These are phyloP conservation scores for Lapara coniferarum DNA, from an alignment of 2,888 invertebrate genomes.

Conservation along the genomic window DNA sequence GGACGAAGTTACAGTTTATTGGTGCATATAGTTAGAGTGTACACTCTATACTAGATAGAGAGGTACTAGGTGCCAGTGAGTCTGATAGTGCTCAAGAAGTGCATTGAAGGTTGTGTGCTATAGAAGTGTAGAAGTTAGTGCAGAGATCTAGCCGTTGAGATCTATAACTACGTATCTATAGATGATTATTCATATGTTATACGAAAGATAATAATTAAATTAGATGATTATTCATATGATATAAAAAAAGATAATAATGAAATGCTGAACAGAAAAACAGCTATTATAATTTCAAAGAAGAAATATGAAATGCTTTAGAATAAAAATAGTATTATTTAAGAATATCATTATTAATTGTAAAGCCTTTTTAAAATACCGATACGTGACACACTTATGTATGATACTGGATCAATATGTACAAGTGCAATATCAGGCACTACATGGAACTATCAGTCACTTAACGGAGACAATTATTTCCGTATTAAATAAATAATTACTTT, in stretches of 20 bases:
- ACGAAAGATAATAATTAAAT: not conserved
- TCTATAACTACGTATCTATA: conserved; percentile 59
- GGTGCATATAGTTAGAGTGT: conserved; percentile 69
- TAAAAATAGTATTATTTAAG: too few relatives aligned
- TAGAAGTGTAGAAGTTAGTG: conserved; percentile 76
- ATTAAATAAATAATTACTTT: too few relatives aligned
- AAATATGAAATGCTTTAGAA: too few relatives aligned
- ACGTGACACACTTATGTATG: too few relatives aligned
- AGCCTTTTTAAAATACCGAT: too few relatives aligned
- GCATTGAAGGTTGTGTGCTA: conserved; percentile 78
- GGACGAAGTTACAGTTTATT: conserved; percentile 69
- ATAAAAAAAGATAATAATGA: not conserved
- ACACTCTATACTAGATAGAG: conserved; percentile 76
- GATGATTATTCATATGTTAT: not conserved
- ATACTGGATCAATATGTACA: too few relatives aligned
- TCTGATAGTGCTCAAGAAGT: conserved; percentile 72
- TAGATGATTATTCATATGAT: not conserved
- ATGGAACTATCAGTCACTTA: too few relatives aligned
- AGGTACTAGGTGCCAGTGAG: conserved; percentile 66
- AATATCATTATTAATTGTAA: too few relatives aligned
- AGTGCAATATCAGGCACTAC: too few relatives aligned
- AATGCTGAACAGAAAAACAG: too few relatives aligned
- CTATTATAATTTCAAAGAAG: too few relatives aligned
- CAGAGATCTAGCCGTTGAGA: conserved; percentile 73
- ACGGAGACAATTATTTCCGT: too few relatives aligned